Evolutionary conservation across 37 sponge, comb jelly and placozoan genomes (phyloP).

Genomic region (Cliona cf. orientalis): DNA sequence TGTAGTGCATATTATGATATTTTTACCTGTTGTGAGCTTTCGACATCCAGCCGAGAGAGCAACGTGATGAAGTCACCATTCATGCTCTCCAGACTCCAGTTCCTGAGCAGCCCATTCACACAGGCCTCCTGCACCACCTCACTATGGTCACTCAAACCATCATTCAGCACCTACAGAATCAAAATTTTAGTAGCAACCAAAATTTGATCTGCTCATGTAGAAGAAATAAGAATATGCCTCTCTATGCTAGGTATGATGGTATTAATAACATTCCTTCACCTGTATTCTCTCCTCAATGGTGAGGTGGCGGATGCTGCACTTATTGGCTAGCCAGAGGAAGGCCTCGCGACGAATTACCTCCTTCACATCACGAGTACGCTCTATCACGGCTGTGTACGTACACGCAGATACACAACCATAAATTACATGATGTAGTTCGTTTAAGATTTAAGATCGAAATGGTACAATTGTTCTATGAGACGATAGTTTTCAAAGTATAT

Average conservation of each 20-base stretch:
- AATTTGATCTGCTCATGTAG: background rate
- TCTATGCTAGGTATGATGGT: too few species aligned
- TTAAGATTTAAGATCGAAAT: too few species aligned
- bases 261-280: background rate
- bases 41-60: slow-evolving; percentile 69
- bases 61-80: slow-evolving; percentile 73
- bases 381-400: slow-evolving; percentile 56
- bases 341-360: slow-evolving; percentile 54
- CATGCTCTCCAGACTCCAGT: slow-evolving; percentile 46
- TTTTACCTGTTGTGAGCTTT: slow-evolving; percentile 59
- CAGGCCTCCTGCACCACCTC: slow-evolving; percentile 56
- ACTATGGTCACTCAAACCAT: slow-evolving; percentile 67
- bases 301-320: slow-evolving; percentile 57
- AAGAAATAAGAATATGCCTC: background rate
- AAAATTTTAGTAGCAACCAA: background rate
- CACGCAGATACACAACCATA: too few species aligned
- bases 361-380: slow-evolving; percentile 74
- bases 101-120: slow-evolving; percentile 57
- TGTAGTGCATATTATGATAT: background rate
- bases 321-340: slow-evolving; percentile 57
- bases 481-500: too few species aligned
- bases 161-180: slow-evolving; percentile 43
- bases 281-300: slow-evolving; percentile 68
- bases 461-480: too few species aligned
- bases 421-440: too few species aligned